Percentiles rank a stretch among this genome's conserved stretches.
Conservation (phyloP, 2,797 vertebrate genomes). For the Aeoliscus strigatus region DNA sequence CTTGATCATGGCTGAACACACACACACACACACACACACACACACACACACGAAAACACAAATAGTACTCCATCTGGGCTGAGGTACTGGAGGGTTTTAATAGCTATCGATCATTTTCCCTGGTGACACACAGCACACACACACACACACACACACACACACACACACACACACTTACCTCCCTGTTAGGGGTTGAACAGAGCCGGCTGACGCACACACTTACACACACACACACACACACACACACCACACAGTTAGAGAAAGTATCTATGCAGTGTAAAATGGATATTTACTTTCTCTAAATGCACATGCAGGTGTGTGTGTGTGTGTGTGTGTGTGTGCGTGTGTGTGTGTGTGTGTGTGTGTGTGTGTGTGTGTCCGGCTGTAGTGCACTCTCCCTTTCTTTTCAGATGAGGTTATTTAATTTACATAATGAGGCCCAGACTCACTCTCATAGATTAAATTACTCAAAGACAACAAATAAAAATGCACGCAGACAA, state of each 20-base stretch:
- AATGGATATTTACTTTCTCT: slow-evolving; percentile 40
- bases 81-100: slow-evolving; percentile 70
- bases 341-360: slow-evolving; percentile 11
- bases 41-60: slow-evolving; percentile 30
- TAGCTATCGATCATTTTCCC: slow-evolving; percentile 78
- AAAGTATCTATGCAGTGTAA: slow-evolving; percentile 25
- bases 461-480: slow-evolving; percentile 74
- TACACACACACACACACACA: slow-evolving; percentile 21
- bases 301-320: slow-evolving; percentile 9
- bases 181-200: slow-evolving; percentile 61
- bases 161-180: slow-evolving; percentile 57
- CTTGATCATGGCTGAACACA: slow-evolving; percentile 40
- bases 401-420: slow-evolving; percentile 67
- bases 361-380: slow-evolving; percentile 33
- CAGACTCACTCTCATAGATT: slow-evolving; percentile 68
- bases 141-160: no score
- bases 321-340: slow-evolving; percentile 3
- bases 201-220: slow-evolving; percentile 48
- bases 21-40: slow-evolving; percentile 29
- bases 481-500: slow-evolving; percentile 58
- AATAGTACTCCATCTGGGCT: slow-evolving; percentile 65
- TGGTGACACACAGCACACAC: slow-evolving; percentile 62
- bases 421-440: slow-evolving; percentile 74
- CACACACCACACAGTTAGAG: slow-evolving; percentile 10
- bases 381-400: slow-evolving; percentile 56